Evolutionary conservation across 2,888 invertebrate genomes (phyloP).

Genomic region (Heteropelma amictum): DNA sequence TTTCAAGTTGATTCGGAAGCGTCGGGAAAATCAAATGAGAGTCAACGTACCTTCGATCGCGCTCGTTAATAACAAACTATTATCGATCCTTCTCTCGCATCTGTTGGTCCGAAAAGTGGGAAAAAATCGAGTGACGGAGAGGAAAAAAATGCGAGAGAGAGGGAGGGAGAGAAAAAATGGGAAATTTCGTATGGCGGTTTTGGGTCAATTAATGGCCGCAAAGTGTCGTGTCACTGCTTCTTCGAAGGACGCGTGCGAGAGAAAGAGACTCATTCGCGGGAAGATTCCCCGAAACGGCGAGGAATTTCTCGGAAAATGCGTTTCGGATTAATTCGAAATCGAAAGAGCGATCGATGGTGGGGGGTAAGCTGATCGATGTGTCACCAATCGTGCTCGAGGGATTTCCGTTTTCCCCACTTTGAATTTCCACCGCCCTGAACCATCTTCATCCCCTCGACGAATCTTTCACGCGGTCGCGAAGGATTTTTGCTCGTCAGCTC

Average conservation of each 20-base stretch:
- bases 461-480: neutral
- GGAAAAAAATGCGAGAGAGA: too few relatives aligned
- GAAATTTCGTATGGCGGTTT: too few relatives aligned
- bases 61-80: slow-evolving; percentile 2
- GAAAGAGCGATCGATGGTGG: neutral
- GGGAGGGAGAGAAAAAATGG: too few relatives aligned
- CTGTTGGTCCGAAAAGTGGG: neutral
- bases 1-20: too few relatives aligned
- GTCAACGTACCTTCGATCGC: slow-evolving; percentile 27
- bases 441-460: neutral
- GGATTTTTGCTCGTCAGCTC: neutral
- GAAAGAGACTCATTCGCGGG: slow-evolving; percentile 36
- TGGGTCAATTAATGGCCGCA: neutral
- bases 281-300: slow-evolving; percentile 25
- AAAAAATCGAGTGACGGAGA: too few relatives aligned
- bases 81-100: neutral
- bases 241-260: slow-evolving; percentile 28
- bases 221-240: neutral
- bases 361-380: neutral
- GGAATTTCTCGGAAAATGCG: slow-evolving; percentile 46
- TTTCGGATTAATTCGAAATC: slow-evolving; percentile 22
- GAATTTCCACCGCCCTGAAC: neutral
- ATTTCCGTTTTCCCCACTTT: neutral
- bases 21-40: slow-evolving; percentile 1
- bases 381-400: slow-evolving; percentile 15